Conservation (phyloP, 2,797 vertebrate genomes). For the Microcaecilia unicolor region DNA sequence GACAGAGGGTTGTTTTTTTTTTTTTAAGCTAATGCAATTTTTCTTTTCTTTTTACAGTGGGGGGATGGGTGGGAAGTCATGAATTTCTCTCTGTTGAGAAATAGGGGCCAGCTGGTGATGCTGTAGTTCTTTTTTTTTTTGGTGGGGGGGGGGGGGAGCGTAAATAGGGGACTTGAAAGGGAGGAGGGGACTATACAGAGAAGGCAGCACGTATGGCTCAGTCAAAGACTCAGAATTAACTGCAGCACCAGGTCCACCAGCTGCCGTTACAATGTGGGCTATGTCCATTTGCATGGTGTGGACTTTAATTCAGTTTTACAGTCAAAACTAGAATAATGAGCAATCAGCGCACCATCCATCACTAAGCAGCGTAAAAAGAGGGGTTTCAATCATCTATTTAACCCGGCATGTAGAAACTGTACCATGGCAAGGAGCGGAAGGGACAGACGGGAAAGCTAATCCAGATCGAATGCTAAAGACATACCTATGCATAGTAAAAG, state of each 20-base stretch:
- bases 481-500: neutral
- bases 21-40: neutral
- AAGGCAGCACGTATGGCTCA: constrained; percentile 37
- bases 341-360: constrained; percentile 34
- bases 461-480: neutral
- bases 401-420: too few relatives aligned
- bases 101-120: constrained; percentile 31
- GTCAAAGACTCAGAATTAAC: constrained; percentile 29
- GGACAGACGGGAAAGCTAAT: neutral
- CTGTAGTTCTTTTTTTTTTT: constrained; percentile 23
- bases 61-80: too few relatives aligned
- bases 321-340: constrained; percentile 27
- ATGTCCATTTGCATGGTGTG: constrained; percentile 38
- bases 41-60: neutral
- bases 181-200: neutral
- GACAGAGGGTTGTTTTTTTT: neutral
- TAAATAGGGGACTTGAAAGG: too few relatives aligned
- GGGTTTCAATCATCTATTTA: constrained; percentile 30
- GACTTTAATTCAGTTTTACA: constrained; percentile 50
- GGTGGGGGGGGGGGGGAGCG: neutral
- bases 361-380: constrained; percentile 39
- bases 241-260: constrained; percentile 34
- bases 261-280: constrained; percentile 40
- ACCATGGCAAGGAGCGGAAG: constrained; percentile 18
- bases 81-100: too few relatives aligned